A percentile compares a stretch with the other conserved stretches of the same genome.
phyloP scores from a whole-genome alignment of 2,888 invertebrate genomes.

The Dastarcus helophoroides region DNA sequence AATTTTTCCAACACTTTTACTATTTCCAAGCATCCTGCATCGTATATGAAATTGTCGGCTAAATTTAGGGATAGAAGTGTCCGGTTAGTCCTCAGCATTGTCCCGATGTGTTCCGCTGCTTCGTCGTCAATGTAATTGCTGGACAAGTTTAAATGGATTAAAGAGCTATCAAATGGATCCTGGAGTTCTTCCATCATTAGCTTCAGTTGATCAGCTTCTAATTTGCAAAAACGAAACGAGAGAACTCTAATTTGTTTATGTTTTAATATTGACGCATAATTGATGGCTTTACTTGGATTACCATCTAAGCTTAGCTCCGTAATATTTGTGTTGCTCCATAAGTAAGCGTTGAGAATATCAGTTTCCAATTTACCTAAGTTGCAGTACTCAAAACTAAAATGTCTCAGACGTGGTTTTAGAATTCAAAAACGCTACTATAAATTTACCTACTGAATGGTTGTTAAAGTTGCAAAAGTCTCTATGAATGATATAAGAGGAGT shows the following conservation, averaged over 20 bases:
- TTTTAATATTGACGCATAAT: conserved; percentile 25
- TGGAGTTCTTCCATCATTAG: conserved; percentile 24
- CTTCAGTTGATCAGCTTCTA: conserved; percentile 23
- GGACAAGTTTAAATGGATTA: conserved; percentile 30
- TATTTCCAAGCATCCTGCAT: conserved; percentile 19
- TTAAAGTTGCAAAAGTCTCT: too few relatives aligned
- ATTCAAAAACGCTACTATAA: too few relatives aligned
- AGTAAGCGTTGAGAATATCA: conserved; percentile 7
- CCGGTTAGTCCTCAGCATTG: conserved; percentile 29
- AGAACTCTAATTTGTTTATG: conserved; percentile 20
- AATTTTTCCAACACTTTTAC: conserved; percentile 23
- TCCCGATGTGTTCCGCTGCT: conserved; percentile 21
- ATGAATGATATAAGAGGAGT: too few relatives aligned
- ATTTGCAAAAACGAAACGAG: conserved; percentile 29
- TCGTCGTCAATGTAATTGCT: conserved; percentile 31
- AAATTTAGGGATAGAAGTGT: conserved; percentile 23
- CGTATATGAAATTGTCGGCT: conserved; percentile 27
- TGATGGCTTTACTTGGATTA: conserved; percentile 28
- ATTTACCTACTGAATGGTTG: too few relatives aligned
- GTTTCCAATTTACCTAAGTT: conserved; percentile 11
- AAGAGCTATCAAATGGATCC: conserved; percentile 13
- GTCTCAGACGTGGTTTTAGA: too few relatives aligned
- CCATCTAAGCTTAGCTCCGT: conserved; percentile 29
- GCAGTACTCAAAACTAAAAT: conserved; percentile 18
- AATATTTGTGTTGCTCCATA: conserved; percentile 16